Evolutionary conservation across 1,140 invertebrate species (phyloP).

Genomic region (Brachionus rubens): DNA sequence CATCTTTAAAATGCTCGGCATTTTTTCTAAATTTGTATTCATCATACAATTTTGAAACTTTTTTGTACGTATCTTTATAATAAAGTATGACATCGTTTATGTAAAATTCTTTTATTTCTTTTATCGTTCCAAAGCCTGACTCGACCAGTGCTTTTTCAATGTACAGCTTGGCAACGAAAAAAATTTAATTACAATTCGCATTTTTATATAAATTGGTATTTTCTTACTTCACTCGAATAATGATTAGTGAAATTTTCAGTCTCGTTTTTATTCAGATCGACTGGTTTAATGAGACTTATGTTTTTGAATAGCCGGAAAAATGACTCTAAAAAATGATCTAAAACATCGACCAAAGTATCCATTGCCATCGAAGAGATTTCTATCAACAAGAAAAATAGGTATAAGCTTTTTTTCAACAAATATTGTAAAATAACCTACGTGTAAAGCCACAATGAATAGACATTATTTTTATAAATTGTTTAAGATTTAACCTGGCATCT

Average conservation of each 20-base stretch:
- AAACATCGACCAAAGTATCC: conserved; percentile 34
- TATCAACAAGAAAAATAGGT: neutral
- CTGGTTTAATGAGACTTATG: neutral
- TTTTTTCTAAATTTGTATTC: conserved; percentile 27
- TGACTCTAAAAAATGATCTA: conserved; percentile 33
- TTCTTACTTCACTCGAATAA: conserved; percentile 13
- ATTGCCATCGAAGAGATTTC: conserved; percentile 14
- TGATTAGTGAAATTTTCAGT: neutral
- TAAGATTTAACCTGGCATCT: neutral
- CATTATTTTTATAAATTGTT: conserved; percentile 31
- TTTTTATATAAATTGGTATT: too few species aligned
- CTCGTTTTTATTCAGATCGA: neutral
- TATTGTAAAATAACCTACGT: neutral
- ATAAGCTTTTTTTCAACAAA: neutral
- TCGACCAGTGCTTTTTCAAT: conserved; percentile 31
- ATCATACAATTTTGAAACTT: neutral
- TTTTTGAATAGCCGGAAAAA: conserved; percentile 35
- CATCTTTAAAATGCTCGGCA: neutral
- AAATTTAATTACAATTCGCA: neutral
- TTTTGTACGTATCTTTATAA: conserved; percentile 26
- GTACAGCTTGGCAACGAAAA: neutral
- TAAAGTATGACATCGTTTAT: conserved; percentile 5
- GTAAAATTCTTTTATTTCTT: conserved; percentile 41
- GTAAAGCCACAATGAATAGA: conserved; percentile 5
- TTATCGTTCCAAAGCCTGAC: conserved; percentile 17